Conservation (phyloP, 2,797 vertebrate genomes). For the Aythya fuligula region DNA sequence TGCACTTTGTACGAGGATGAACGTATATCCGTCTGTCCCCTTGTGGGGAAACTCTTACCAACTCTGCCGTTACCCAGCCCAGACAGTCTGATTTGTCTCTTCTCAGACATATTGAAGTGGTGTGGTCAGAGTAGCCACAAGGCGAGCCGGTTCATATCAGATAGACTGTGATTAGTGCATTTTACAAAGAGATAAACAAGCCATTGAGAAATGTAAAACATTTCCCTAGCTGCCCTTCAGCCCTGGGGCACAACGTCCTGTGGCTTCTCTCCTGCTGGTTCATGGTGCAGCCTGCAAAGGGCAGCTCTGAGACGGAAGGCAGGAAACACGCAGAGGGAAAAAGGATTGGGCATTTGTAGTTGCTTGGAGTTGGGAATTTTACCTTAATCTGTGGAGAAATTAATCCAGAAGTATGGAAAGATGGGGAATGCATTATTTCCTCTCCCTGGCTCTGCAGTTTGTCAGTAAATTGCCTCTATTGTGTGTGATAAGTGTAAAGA, state of each 20-base stretch:
- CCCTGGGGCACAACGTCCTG: accelerated
- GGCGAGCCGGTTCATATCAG: not conserved
- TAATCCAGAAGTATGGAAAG: not conserved
- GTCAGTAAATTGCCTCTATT: not conserved
- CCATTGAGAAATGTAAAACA: not conserved
- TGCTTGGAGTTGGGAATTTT: not conserved
- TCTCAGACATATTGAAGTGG: not conserved
- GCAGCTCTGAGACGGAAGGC: not conserved
- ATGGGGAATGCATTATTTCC: not conserved
- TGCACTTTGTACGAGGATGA: accelerated
- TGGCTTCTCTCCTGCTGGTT: not conserved
- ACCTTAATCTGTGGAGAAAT: not conserved
- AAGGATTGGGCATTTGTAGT: not conserved
- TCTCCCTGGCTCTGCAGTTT: not conserved
- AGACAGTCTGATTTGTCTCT: not conserved
- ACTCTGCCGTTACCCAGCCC: not conserved
- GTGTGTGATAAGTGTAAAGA: not conserved
- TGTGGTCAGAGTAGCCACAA: not conserved
- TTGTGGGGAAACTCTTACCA: not conserved
- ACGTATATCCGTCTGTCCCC: not conserved
- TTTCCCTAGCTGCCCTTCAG: not conserved
- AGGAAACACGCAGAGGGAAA: not conserved
- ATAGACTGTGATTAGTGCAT: not conserved
- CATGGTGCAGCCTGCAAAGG: not conserved
- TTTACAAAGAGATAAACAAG: not conserved